Percentiles rank a stretch among this genome's conserved stretches.
Conservation (phyloP, 2,888 invertebrate species). For the Nemurella pictetii region DNA sequence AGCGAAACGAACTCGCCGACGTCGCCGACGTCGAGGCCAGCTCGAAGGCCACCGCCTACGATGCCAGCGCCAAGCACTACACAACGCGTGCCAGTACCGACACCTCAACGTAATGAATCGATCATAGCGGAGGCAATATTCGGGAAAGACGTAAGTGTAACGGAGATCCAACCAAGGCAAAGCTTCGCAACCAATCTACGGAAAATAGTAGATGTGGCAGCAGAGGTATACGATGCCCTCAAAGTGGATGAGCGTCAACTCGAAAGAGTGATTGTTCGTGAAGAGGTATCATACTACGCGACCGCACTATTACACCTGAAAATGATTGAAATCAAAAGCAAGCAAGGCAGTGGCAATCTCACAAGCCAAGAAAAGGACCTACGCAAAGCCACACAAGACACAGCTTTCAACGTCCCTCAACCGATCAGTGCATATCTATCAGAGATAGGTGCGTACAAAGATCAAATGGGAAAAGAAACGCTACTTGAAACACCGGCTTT, state of each 20-base stretch:
- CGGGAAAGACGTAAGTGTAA: not conserved
- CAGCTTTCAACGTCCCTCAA: slow-evolving; percentile 46
- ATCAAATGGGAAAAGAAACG: slow-evolving; percentile 47
- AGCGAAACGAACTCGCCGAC: too few species aligned
- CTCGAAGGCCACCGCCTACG: not conserved
- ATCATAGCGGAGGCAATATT: not conserved
- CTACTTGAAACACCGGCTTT: slow-evolving; percentile 43
- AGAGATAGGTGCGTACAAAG: slow-evolving; percentile 45
- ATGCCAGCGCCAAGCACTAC: not conserved
- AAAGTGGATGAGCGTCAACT: slow-evolving; percentile 44
- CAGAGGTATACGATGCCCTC: slow-evolving; percentile 44
- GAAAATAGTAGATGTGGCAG: slow-evolving; percentile 42
- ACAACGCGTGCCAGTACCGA: not conserved
- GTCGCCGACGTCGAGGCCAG: too few species aligned
- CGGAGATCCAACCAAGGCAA: not conserved
- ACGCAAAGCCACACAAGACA: slow-evolving; percentile 44
- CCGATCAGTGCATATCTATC: slow-evolving; percentile 44
- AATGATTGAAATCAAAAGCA: slow-evolving; percentile 43
- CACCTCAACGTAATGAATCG: too few species aligned
- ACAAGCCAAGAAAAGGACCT: slow-evolving; percentile 45
- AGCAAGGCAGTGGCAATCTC: slow-evolving; percentile 44
- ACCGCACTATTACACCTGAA: slow-evolving; percentile 44
- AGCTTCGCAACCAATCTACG: not conserved
- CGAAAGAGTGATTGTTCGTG: slow-evolving; percentile 43
- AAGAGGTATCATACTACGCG: slow-evolving; percentile 46